Conservation (phyloP, 1,140 invertebrate species). For the Lepidurus couesii region DNA sequence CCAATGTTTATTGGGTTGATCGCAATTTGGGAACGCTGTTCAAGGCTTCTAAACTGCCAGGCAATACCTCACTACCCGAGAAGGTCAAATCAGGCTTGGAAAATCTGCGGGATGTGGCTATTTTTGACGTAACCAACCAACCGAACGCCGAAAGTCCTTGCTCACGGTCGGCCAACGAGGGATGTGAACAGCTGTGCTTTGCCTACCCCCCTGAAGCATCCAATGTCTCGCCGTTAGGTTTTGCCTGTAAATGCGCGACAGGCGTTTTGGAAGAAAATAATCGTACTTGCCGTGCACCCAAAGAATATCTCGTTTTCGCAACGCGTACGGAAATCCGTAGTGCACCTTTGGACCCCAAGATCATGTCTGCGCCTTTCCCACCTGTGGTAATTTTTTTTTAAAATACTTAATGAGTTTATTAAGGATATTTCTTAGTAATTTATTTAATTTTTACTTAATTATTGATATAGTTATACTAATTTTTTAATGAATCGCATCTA, state of each 20-base stretch:
- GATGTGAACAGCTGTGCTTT: conserved; percentile 93
- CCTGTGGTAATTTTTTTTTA: conserved; percentile 52
- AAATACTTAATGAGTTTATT: background rate
- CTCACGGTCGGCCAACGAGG: conserved; percentile 61
- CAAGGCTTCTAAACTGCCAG: conserved; percentile 63
- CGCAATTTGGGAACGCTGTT: conserved; percentile 83
- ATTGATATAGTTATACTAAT: conserved; percentile 35
- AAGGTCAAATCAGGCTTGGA: conserved; percentile 70
- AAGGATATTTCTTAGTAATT: background rate
- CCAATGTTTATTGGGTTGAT: conserved; percentile 92
- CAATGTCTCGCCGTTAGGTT: conserved; percentile 50
- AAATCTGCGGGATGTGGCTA: conserved; percentile 78
- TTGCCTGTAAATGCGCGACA: conserved; percentile 82
- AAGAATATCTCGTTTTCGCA: conserved; percentile 85
- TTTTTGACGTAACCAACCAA: conserved; percentile 82
- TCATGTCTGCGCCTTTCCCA: conserved; percentile 74
- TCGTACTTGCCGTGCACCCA: conserved; percentile 67
- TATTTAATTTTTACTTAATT: conserved; percentile 37
- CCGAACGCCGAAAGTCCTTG: conserved; percentile 73
- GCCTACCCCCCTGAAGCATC: conserved; percentile 60
- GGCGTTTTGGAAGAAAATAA: conserved; percentile 61
- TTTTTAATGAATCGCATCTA: conserved; percentile 33
- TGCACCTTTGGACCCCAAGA: conserved; percentile 72
- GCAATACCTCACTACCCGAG: conserved; percentile 59
- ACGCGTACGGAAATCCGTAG: conserved; percentile 85